Evolutionary conservation across 2,888 invertebrate species (phyloP).

Genomic region (Aphodius granarius): DNA sequence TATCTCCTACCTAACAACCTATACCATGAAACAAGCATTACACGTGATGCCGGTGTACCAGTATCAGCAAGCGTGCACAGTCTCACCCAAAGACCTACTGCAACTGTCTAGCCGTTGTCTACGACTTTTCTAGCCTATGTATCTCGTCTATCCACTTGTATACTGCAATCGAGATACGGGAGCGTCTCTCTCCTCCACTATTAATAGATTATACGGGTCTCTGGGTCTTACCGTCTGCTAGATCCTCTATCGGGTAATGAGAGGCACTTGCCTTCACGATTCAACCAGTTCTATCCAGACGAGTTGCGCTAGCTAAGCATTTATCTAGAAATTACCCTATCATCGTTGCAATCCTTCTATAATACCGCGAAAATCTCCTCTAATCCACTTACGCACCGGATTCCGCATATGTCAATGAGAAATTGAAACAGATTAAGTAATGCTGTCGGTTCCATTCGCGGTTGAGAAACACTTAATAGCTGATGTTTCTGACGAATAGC

Average conservation of each 20-base stretch:
- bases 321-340: background rate
- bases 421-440: background rate
- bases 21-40: background rate
- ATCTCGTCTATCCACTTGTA: background rate
- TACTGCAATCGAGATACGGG: background rate
- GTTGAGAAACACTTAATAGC: background rate
- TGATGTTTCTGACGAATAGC: background rate
- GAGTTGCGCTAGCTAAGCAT: background rate
- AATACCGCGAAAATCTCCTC: background rate
- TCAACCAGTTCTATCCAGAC: background rate
- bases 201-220: constrained; percentile 14
- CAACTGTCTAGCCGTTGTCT: background rate
- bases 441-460: background rate
- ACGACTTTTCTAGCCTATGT: background rate
- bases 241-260: background rate
- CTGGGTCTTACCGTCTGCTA: constrained; percentile 13
- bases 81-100: background rate
- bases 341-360: background rate
- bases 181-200: constrained; percentile 2
- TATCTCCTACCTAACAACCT: no score
- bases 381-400: background rate
- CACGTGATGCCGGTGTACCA: background rate
- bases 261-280: background rate
- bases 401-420: background rate
- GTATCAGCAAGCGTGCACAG: background rate